Evolutionary conservation across 2,797 vertebrate species (phyloP), one percentile per base, ranked within the genome.

Genomic region (Schizopygopsis malacanthus): DNA sequence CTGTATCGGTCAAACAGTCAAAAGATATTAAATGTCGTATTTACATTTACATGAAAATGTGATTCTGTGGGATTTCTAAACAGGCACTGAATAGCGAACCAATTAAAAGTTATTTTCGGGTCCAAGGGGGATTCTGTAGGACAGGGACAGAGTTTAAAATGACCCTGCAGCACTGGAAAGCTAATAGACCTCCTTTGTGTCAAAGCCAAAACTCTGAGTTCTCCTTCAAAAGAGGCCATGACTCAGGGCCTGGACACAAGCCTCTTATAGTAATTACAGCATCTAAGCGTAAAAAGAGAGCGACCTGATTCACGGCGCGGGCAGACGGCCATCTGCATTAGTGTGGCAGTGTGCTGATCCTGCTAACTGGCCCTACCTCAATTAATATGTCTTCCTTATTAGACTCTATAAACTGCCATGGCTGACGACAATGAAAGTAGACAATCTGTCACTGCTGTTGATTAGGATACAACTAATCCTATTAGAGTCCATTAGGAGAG

Each of bases 351-450:
- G 92, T 90, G 90, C 87, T 86, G 88, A 91, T 88, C 84, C 87
- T 92, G 93, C 91, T 93, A 94, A 93, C 92, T 90, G 45, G 92
- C 92, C 94, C 95, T 93, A 94, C 95, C 93, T 90, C 84, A 90
- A 93, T 93, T 90, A 91, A 89, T 93, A 91, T 92, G 93, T 94
- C 94, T 95, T 95, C 92, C 93, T 94, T 95, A 93, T 95, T 95
- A 95, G 93, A 93, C 89, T 90, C 88, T 87, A 90, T 90, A 89
- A 92, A 91, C 88, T 83, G 92, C 90, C 89, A 90, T 71, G 52
- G 81, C 90, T 82, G 88, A 90, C 89, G 91, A 91, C 91, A 93
- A 93, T 93, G 92, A 91, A 94, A 93, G 90, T 88, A 95, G 94
- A 94, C 92, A 37, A 93, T 95, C 92, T 93, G 89, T 94, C 94